phyloP scores from a whole-genome alignment of 2,113 vertebrate genomes.

The Cnemophilus loriae region DNA sequence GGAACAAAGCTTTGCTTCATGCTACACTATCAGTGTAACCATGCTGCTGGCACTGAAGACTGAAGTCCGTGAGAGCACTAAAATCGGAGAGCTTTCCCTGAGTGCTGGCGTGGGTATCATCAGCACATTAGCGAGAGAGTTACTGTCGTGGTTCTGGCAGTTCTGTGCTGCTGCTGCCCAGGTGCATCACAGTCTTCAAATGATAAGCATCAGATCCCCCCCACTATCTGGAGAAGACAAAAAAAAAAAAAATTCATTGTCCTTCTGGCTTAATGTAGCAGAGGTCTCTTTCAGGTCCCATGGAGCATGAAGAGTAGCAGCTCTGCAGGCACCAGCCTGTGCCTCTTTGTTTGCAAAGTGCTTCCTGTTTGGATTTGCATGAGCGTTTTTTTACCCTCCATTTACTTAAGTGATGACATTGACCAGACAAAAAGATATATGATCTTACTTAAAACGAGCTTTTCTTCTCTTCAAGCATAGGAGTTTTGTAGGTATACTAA shows the following conservation, averaged over 20 bases:
- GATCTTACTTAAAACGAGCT: background rate
- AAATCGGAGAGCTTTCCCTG: background rate
- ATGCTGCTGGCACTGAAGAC: background rate
- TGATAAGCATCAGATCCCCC: background rate
- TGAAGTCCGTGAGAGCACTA: background rate
- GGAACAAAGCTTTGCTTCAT: background rate
- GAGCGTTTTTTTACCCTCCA: slow-evolving; percentile 30
- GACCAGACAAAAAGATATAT: background rate
- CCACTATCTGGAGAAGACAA: background rate
- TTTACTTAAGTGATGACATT: slow-evolving; percentile 38
- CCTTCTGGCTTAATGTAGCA: background rate
- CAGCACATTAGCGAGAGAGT: background rate
- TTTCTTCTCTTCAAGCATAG: background rate
- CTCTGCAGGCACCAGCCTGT: slow-evolving; percentile 30
- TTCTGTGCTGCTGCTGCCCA: background rate
- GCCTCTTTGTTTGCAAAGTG: slow-evolving; percentile 22
- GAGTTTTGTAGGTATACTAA: background rate
- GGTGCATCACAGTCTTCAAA: background rate
- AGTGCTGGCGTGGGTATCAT: background rate
- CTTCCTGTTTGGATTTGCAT: slow-evolving; percentile 56
- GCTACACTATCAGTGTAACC: background rate
- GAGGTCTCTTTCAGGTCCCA: slow-evolving; percentile 1
- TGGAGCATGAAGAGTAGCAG: slow-evolving; percentile 29
- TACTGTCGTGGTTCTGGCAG: background rate
- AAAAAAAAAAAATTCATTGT: background rate